Conservation (phyloP, 2,113 vertebrate species). For the Burhinus oedicnemus region DNA sequence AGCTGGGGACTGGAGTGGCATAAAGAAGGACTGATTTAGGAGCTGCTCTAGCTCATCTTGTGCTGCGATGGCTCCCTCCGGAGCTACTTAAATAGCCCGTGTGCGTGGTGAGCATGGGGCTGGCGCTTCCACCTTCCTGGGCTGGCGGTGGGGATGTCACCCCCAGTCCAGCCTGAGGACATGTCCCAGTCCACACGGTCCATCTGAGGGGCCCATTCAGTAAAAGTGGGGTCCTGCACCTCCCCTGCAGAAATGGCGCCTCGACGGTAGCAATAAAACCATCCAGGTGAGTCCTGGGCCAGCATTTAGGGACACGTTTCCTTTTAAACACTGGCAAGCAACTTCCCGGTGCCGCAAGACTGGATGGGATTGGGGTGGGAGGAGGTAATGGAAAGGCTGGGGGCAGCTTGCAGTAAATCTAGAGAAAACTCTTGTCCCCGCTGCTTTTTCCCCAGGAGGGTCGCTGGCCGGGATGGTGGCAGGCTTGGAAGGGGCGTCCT, state of each 20-base stretch:
- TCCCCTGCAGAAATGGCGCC: not conserved
- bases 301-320: not conserved
- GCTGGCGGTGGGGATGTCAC: accelerated
- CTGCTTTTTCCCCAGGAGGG: not conserved
- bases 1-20: not conserved
- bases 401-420: not conserved
- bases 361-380: not conserved
- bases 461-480: accelerated
- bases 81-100: not conserved
- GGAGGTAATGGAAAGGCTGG: not conserved
- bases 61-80: not conserved
- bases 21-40: constrained; percentile 7
- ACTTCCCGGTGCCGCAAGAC: not conserved
- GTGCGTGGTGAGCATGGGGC: not conserved
- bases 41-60: not conserved
- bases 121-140: not conserved
- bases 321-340: not conserved
- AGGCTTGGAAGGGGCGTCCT: not conserved
- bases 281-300: not conserved
- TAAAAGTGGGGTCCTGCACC: not conserved
- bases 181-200: accelerated
- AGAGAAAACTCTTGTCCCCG: not conserved
- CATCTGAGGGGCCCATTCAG: accelerated
- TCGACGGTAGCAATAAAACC: accelerated
- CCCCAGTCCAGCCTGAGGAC: not conserved